These are phyloP conservation scores for Drosophila quinaria DNA, from an alignment of 2,888 invertebrate genomes.

Conservation along the genomic window DNA sequence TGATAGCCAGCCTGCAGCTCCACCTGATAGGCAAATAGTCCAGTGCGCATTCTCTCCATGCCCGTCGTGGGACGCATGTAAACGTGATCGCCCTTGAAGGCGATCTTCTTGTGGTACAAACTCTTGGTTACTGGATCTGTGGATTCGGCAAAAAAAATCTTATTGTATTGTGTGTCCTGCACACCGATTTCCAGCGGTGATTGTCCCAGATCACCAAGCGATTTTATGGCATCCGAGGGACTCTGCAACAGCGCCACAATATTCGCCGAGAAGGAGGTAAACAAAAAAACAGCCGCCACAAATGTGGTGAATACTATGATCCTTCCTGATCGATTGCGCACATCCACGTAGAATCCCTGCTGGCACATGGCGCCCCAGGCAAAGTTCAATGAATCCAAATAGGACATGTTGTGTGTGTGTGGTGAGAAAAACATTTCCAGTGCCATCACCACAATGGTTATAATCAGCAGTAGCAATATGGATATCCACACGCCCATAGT, in stretches of 20 bases:
- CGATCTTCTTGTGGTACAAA: constrained; percentile 87
- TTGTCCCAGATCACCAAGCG: constrained; percentile 87
- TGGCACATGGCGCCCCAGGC: constrained; percentile 88
- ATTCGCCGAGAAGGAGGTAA: constrained; percentile 89
- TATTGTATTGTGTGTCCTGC: constrained; percentile 88
- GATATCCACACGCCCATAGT: constrained; percentile 87
- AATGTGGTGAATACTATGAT: constrained; percentile 87
- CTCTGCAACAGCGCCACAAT: constrained; percentile 88
- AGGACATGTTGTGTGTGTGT: constrained; percentile 70
- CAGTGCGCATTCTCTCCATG: constrained; percentile 87
- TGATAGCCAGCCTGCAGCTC: constrained; percentile 88
- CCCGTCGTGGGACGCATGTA: constrained; percentile 87
- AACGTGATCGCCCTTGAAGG: constrained; percentile 87
- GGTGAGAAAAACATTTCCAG: constrained; percentile 79
- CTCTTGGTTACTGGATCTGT: constrained; percentile 86
- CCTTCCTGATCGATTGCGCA: constrained; percentile 86
- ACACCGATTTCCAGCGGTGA: constrained; percentile 88
- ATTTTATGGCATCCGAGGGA: constrained; percentile 87
- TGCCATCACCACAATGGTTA: constrained; percentile 74
- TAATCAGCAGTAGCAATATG: constrained; percentile 76
- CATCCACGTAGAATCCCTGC: constrained; percentile 87
- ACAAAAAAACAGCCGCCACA: constrained; percentile 87
- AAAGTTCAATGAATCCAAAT: constrained; percentile 87
- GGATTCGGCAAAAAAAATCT: constrained; percentile 88
- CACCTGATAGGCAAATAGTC: constrained; percentile 88